Percentiles rank a stretch among this genome's conserved stretches.
Evolutionary conservation across 2,113 vertebrate species (phyloP).

Genomic region (Platichthys stellatus): DNA sequence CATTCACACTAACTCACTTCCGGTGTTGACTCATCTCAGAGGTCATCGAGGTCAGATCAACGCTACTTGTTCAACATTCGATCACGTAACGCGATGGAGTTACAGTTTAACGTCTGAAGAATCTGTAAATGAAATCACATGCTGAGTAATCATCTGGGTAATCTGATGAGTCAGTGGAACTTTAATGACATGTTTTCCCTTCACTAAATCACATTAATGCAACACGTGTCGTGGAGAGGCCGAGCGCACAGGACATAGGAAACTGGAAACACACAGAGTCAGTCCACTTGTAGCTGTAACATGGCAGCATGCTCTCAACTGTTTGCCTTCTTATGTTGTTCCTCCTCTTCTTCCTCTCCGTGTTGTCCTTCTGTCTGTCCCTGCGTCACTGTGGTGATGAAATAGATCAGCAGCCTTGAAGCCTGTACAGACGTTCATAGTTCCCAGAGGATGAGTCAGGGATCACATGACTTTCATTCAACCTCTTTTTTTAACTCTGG

Average conservation of each 20-base stretch:
- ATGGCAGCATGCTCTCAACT: no score
- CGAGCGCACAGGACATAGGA: not conserved
- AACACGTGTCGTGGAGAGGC: not conserved
- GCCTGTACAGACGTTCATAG: no score
- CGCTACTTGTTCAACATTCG: no score
- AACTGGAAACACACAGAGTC: not conserved
- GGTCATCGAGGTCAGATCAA: not conserved
- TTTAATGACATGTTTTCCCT: constrained; percentile 4
- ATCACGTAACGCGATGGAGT: not conserved
- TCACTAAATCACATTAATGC: not conserved
- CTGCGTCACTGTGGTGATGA: no score
- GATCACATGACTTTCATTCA: no score
- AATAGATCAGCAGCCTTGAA: no score
- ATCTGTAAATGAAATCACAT: not conserved
- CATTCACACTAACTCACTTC: not conserved
- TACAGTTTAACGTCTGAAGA: not conserved
- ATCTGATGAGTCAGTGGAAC: not conserved
- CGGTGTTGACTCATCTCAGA: not conserved
- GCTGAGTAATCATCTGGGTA: not conserved
- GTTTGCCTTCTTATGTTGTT: no score
- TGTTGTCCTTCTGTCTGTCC: no score
- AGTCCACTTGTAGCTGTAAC: no score
- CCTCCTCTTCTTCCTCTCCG: no score
- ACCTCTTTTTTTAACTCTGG: no score
- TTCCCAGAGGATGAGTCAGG: no score